These are phyloP conservation scores for Aptenodytes forsteri DNA, from an alignment of 2,113 vertebrate species.

Conservation along the genomic window DNA sequence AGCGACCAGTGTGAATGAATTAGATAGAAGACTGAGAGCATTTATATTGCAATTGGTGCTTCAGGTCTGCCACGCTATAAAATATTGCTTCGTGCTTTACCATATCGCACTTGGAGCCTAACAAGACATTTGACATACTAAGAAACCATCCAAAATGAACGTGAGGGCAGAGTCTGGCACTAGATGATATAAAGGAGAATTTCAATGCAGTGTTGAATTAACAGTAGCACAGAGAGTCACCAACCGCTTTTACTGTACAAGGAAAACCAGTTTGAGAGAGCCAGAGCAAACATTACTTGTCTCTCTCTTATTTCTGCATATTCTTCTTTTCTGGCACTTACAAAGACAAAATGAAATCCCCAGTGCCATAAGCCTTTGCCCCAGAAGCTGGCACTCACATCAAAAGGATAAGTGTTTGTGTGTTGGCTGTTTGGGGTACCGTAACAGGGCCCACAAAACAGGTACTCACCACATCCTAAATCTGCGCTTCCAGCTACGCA, in stretches of 20 bases:
- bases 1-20: not conserved
- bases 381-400: not conserved
- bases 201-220: not conserved
- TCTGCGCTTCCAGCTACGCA: not conserved
- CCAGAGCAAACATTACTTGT: not conserved
- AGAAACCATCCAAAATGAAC: not conserved
- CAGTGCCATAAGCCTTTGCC: not conserved
- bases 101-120: accelerated
- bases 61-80: accelerated
- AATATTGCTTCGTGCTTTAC: not conserved
- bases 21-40: not conserved
- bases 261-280: not conserved
- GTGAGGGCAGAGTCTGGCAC: not conserved
- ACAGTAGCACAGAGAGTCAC: not conserved
- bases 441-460: not conserved
- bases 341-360: not conserved
- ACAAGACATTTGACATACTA: accelerated
- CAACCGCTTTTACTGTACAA: not conserved
- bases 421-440: not conserved
- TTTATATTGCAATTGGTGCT: not conserved
- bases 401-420: not conserved
- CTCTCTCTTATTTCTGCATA: not conserved
- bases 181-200: not conserved
- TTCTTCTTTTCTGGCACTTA: not conserved
- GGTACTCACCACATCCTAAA: not conserved